These are phyloP conservation scores for Heterocephalus glaber DNA, from an alignment of 2,113 vertebrate genomes.

Conservation along the genomic window DNA sequence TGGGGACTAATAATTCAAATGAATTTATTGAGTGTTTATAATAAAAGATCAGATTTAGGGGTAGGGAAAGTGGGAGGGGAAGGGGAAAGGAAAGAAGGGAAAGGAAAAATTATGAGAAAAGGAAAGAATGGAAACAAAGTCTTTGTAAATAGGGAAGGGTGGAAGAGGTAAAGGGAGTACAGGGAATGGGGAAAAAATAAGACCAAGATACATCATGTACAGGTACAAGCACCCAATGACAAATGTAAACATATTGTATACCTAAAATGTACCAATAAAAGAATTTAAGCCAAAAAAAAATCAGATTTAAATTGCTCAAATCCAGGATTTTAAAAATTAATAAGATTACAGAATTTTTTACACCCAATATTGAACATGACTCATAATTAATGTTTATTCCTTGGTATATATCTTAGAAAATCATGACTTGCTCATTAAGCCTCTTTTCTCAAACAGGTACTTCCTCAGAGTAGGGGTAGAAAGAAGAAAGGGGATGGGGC, in stretches of 20 bases:
- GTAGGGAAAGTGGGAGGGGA: no score
- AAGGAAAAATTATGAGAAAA: no score
- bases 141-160: no score
- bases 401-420: not conserved
- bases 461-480: not conserved
- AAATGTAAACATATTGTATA: no score
- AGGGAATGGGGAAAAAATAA: no score
- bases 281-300: no score
- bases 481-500: not conserved
- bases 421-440: not conserved
- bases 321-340: conserved; percentile 9
- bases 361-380: not conserved
- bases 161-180: no score
- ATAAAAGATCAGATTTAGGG: not conserved
- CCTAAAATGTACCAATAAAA: no score
- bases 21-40: not conserved
- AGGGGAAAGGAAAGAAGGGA: no score
- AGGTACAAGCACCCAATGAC: no score
- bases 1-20: not conserved
- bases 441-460: not conserved
- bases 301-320: not conserved
- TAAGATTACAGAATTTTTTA: not conserved
- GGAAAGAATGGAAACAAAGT: no score
- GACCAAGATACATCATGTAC: no score
- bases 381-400: not conserved